Base-by-base conservation (phyloP, 2,113 vertebrate species). In the Eonycteris spelaea region DNA sequence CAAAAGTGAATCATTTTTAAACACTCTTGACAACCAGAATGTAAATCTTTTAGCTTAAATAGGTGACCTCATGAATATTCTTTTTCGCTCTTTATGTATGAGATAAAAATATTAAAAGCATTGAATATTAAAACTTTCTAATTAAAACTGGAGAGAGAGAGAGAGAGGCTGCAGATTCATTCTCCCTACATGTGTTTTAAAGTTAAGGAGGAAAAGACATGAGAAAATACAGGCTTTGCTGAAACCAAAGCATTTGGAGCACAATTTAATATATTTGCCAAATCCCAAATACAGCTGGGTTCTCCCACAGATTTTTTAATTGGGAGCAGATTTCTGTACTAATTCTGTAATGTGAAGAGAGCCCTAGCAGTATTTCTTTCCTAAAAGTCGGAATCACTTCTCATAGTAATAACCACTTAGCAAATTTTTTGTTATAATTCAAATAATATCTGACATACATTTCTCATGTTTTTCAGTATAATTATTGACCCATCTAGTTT, bases 261-360 rank as follows among this genome's bases (percentile, higher is more conserved):
- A 92, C 15, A 88, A 61, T 96, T 95, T 73, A 88, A 92, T 84
- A 61, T 38, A n/a, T 86, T 96, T 96, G 92, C 96, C 96, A 97
- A 95, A 65, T 95, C 79, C 53, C 91, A 90, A 97, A 84, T 96
- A 86, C 92, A 96, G 87, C 96, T 97, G 96, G 80, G 65, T 96
- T 92, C 90, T 95, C 90, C 95, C 94, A 95, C 80, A 94, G 59
- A 51, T 71, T 96, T 92, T 92, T 94, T 92, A 96, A 97, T 97
- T 97, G 82, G 67, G 95, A 97, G 45, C 97, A 97, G 94, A 96
- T 92, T 97, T 95, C 59, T 96, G 79, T 95, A 95, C 86, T 97
- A 97, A 97, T 97, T 95, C 71, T 94, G 88, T 77, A 94, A 89
- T 40, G 51, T 63, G 78, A 80, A 94, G 91, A 90, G 71, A 94